Evolutionary conservation across 1,140 invertebrate species (phyloP), one percentile per base, ranked within the genome.

Genomic region (Olivierus martensii): DNA sequence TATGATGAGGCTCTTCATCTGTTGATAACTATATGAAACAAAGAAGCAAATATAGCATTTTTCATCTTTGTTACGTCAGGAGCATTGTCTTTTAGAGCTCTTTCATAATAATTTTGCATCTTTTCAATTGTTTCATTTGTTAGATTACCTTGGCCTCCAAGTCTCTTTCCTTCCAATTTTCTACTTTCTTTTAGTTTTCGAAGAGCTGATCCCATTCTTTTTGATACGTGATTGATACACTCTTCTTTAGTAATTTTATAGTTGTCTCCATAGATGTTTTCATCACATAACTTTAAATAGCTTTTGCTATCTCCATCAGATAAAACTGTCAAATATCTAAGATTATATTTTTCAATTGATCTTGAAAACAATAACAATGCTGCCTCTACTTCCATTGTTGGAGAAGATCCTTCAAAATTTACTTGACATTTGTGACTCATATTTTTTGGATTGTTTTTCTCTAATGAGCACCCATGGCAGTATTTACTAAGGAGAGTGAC

Each of bases 161-260:
- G 14, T 14, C n/a, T 41, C 3, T 41, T 4, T 7, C 21, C 21
- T 43, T 21, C 42, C 14, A 43, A n/a, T 15, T 34, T 51, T 21
- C 37, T 35, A 18, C 19, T 19, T n/a, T n/a, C n/a, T n/a, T n/a
- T n/a, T n/a, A n/a, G n/a, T n/a, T n/a, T n/a, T n/a, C n/a, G n/a
- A n/a, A 51, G 21, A 7, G 38, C 41, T 14, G 49, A 42, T 4
- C 41, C 28, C 10, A 43, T 18, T 4, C 49, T 3, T 28, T 51
- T 51, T 21, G 41, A 14, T 18, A 51, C 28, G 34, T 44, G 50
- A 36, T 51, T 51, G 3, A 51, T 36, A 37, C 42, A 51, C 17
- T 51, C 50, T 45, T 51, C 50, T 22, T 51, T 35, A 2, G 3
- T 28, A 28, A 28, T 28, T 28, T 3, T 3, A 28, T 28, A 28